Conservation (phyloP, 1,140 invertebrate genomes). For the Pogonomyrmex californicus region DNA sequence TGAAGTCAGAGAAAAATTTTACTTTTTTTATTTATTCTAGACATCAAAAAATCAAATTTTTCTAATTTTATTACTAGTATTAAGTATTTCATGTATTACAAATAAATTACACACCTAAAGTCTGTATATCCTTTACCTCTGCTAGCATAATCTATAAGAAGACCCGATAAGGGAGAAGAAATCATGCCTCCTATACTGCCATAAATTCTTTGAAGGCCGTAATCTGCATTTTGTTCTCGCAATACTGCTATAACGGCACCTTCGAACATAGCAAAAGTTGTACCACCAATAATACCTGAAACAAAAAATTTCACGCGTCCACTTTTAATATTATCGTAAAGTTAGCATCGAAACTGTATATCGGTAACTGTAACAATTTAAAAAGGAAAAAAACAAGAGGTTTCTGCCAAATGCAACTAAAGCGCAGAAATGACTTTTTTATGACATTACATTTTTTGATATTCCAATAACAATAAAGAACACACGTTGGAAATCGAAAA, state of each 20-base stretch:
- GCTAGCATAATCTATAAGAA: slow-evolving; percentile 91
- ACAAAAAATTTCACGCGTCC: neutral
- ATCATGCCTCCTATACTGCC: slow-evolving; percentile 93
- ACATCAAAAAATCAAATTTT: neutral
- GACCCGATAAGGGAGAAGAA: slow-evolving; percentile 92
- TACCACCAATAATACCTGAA: slow-evolving; percentile 89
- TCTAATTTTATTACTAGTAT: neutral
- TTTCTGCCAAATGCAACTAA: neutral
- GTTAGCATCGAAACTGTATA: neutral
- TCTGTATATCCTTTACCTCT: slow-evolving; percentile 89
- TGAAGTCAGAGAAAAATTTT: neutral
- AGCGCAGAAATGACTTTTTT: neutral
- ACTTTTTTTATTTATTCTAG: neutral
- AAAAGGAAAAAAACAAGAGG: neutral
- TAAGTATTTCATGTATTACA: neutral
- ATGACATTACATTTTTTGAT: neutral
- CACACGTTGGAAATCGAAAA: neutral
- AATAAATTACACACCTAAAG: slow-evolving; percentile 88
- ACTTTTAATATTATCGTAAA: neutral
- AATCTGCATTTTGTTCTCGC: slow-evolving; percentile 92
- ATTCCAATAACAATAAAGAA: neutral
- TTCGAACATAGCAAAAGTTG: slow-evolving; percentile 94
- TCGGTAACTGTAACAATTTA: neutral
- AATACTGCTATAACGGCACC: slow-evolving; percentile 93
- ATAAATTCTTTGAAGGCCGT: slow-evolving; percentile 93